Base-by-base conservation (phyloP, 1,140 invertebrate genomes). In the Achroia grisella region DNA sequence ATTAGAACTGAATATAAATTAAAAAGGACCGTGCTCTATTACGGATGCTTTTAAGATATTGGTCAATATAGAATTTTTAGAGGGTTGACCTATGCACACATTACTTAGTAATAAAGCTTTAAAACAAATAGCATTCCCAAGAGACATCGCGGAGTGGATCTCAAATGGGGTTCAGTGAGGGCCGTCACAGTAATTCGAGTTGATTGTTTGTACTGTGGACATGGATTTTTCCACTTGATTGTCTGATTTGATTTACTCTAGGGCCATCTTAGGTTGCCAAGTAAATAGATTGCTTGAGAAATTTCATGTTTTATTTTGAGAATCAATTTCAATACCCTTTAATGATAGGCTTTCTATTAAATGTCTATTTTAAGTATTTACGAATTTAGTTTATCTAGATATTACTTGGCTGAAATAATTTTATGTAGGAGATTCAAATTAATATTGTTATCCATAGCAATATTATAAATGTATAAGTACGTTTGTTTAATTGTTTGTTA, bases 151-250 rank as follows among this genome's bases (percentile, higher is more conserved):
- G 17, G 17, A 23, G 17, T 23, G 17, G 17, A 23, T 23, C 17
- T 23, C 17, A 6, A 23, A 23, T 23, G 17, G 17, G 17, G 17
- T 23, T 23, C 17, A 6, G 17, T 23, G 17, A 23, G 17, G 17
- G 17, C 17, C 17, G 17, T 23, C 17, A 23, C 17, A 23, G 17
- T 83, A 83, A 83, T 75, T 81, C 64, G 62, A 83, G 70, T 67
- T 81, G 79, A 83, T 81, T 83, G 79, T 83, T 83, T 83, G 79
- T 66, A 66, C 70, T 67, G 48, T 56, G 70, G 64, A 81, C 77
- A 76, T 71, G 61, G 75, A 83, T 80, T 83, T 83, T 83, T 83
- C 76, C 75, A 83, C 76, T 83, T 83, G 79, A 83, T 83, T 83
- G 75, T 83, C 77, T 78, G 77, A 83, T 83, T 79, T 78, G 71